A percentile compares a stretch with the other conserved stretches of the same genome.
Conservation (phyloP, 23 tunicate species). For the Corella eumyota region DNA sequence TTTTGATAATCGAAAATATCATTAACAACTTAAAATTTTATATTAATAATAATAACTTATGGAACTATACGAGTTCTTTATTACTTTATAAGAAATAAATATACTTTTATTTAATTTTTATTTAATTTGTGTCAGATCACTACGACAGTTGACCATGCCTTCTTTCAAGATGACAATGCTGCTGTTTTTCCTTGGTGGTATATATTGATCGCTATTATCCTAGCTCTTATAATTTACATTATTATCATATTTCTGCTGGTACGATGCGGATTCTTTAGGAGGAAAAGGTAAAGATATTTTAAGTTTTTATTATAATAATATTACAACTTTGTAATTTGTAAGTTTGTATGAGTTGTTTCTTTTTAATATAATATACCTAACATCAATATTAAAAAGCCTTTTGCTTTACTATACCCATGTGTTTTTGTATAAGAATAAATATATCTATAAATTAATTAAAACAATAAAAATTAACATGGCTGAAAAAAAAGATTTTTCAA, state of each 20-base stretch:
- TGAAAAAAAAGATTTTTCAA: no score
- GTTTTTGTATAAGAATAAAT: no score
- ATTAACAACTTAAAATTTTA: no score
- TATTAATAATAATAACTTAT: neutral
- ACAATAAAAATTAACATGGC: no score
- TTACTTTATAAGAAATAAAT: neutral
- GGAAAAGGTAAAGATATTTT: constrained; percentile 41
- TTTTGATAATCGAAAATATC: no score
- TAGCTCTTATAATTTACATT: constrained; percentile 45
- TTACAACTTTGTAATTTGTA: no score
- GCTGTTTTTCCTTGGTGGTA: constrained; percentile 75
- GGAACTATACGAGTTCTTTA: neutral
- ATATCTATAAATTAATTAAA: no score
- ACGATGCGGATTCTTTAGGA: constrained; percentile 52
- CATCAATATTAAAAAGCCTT: no score
- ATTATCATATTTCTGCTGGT: constrained; percentile 36
- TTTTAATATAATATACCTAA: no score
- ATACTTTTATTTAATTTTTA: neutral
- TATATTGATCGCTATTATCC: constrained; percentile 49
- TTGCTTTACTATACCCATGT: no score
- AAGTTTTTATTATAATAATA: no score
- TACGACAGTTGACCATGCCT: constrained; percentile 59
- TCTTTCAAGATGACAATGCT: constrained; percentile 6
- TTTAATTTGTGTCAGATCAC: constrained; percentile 16
- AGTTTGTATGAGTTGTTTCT: no score